Evolutionary conservation across 2,888 invertebrate species (phyloP).

Genomic region (Drosophila mayaguana): DNA sequence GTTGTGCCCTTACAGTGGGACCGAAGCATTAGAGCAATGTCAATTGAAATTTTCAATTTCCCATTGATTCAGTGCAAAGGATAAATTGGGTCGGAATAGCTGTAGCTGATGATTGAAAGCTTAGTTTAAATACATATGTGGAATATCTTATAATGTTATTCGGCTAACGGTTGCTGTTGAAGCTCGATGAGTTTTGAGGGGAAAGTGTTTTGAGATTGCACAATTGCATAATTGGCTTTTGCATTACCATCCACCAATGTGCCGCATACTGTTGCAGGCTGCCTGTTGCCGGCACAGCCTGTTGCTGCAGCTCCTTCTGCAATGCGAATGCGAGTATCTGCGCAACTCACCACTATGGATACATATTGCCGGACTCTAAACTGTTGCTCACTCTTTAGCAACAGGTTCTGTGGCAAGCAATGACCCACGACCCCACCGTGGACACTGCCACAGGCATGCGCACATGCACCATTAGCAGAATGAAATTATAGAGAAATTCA

Average conservation of each 20-base stretch:
- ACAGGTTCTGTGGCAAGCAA: conserved; percentile 71
- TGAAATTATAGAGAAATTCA: conserved; percentile 16
- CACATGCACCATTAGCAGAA: conserved; percentile 17
- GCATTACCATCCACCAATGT: conserved; percentile 19
- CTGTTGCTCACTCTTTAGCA: conserved; percentile 82
- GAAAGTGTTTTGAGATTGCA: neutral
- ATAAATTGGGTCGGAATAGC: no score
- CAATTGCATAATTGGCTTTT: conserved; percentile 6
- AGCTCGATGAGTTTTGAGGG: neutral
- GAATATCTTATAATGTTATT: neutral
- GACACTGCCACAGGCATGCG: conserved; percentile 39
- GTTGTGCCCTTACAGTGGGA: conserved; percentile 20
- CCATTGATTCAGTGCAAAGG: neutral
- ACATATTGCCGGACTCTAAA: conserved; percentile 55
- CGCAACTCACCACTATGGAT: conserved; percentile 59
- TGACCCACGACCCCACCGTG: conserved; percentile 17
- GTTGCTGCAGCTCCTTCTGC: conserved; percentile 60
- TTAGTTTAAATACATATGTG: neutral
- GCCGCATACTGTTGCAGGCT: conserved; percentile 26
- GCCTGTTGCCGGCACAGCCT: conserved; percentile 66
- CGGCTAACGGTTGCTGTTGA: neutral
- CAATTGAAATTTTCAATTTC: neutral
- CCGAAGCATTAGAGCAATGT: neutral
- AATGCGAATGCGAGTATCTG: conserved; percentile 25
- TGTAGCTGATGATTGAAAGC: no score